Base-by-base conservation (phyloP, 1,140 invertebrate species). In the Pseudomyrmex cubaensis region DNA sequence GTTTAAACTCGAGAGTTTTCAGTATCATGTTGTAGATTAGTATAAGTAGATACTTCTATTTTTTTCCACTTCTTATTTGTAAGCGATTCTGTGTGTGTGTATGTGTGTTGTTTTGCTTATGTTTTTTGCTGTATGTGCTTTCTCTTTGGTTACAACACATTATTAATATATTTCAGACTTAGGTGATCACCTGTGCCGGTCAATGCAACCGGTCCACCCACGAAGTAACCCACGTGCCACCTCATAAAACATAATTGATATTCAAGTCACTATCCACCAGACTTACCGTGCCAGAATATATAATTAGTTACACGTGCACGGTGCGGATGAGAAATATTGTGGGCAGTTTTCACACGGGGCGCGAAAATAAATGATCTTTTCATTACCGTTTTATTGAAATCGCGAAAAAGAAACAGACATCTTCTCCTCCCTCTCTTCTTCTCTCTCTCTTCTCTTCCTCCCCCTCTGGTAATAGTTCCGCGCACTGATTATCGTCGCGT, bases 401-500 rank as follows among this genome's bases (percentile, higher is more conserved):
- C 56, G 1, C 17, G 20, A 35, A 35, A 57, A 44, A 13, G 15
- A 56, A 9, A 2, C 13, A 48, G n/a, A 59, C 9, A 8, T 48
- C 44, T 35, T 35, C 35, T 35, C 0, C 35, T 35, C 35, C 5
- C 35, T 35, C 0, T 35, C 35, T 35, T 35, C 5, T 25, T 25
- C 25, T 25, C 35, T 35, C 5, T 35, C 35, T 35, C 5, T 35
- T 35, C 35, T 35, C 35, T 35, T 35, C 35, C 35, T 7, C 5
- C 35, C 10, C 35, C 46, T 84, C 22, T 0, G 35, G 44, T 20
- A 4, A 5, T 4, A 25, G 72, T 77, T 87, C 0, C 63, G 80
- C 77, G 56, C 74, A 59, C 83, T 54, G 74, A 77, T 91, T 91
- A 92, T 91, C 90, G 83, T 75, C 72, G 73, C 83, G 85, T 82